Base-by-base conservation (phyloP, 1,140 invertebrate species). In the Caenorhabditis remanei region DNA sequence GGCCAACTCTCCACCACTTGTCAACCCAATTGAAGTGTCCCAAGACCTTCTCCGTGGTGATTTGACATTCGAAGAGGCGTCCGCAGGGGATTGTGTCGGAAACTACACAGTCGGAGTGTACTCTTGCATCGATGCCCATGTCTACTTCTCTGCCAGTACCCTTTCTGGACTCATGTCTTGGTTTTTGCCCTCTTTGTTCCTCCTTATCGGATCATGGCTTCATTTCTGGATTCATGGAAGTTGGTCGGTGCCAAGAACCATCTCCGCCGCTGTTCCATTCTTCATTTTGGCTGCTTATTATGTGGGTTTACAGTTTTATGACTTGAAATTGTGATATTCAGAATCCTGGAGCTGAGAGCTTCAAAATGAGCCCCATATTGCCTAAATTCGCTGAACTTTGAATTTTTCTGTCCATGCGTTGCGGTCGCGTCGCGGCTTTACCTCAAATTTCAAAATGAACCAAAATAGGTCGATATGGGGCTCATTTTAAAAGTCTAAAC, bases 221-320 rank as follows among this genome's bases (percentile, higher is more conserved):
- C 91, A 92, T 58, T 91, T 91, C 50, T 91, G 89, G 89, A 86
- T 91, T 61, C 91, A 91, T 82, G 90, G 90, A 19, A 88, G 86
- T 53, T 92, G 91, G 91, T 92, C 91, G 6, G 91, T 92, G 14
- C 91, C 91, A 4, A 89, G 91, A 56, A 90, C 90, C 13, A 58
- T 92, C 43, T 90, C 90, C 21, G 90, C 91, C 14, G 89, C 90
- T 24, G 58, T 91, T 43, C 91, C 91, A 19, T 92, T 92, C 86
- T 83, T 92, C 87, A 87, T 92, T 50, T 91, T 92, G 65, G 85
- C 91, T 55, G 63, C 83, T 16, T 58, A 92, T 48, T 87, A 92
- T 71, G 90, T 91, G 63, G 88, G 87, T 87, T n/a, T n/a, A n/a
- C n/a, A n/a, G n/a, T n/a, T 56, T 14, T 61, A 14, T 11, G 4